Evolutionary conservation across 2,888 invertebrate species (phyloP).

Genomic region (Zeuzera pyrina): DNA sequence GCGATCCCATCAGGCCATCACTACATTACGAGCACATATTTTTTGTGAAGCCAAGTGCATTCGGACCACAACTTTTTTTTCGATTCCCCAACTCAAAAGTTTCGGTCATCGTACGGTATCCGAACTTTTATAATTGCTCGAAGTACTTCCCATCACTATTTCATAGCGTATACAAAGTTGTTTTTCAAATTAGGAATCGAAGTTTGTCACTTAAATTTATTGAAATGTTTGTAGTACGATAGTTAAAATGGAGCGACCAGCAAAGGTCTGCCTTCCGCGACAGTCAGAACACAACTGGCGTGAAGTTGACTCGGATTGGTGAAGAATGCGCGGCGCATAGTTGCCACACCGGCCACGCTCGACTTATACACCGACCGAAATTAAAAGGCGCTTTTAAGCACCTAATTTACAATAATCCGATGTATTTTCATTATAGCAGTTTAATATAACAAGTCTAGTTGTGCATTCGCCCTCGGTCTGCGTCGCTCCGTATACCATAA

Average conservation of each 20-base stretch:
- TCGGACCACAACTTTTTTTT: conserved; percentile 62
- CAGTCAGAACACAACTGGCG: conserved; percentile 59
- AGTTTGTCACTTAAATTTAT: conserved; percentile 50
- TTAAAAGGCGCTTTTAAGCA: conserved; percentile 39
- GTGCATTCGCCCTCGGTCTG: conserved; percentile 66
- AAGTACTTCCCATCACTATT: conserved; percentile 51
- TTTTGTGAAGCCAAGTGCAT: conserved; percentile 60
- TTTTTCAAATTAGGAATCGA: conserved; percentile 31
- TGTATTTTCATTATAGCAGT: conserved; percentile 37
- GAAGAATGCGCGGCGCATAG: conserved; percentile 70
- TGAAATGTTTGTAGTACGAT: conserved; percentile 60
- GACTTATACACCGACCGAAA: conserved; percentile 44
- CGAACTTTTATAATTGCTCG: conserved; percentile 25
- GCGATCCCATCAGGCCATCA: conserved; percentile 70
- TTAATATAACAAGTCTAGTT: conserved; percentile 64
- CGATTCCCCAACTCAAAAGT: conserved; percentile 45
- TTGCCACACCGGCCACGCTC: conserved; percentile 64
- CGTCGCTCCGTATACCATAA: conserved; percentile 44
- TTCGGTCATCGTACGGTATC: conserved; percentile 59
- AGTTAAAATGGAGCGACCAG: conserved; percentile 39
- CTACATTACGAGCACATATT: conserved; percentile 59
- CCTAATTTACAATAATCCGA: conserved; percentile 37
- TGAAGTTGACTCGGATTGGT: conserved; percentile 64
- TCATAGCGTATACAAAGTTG: conserved; percentile 16
- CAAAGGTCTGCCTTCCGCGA: conserved; percentile 43